Base-by-base conservation (phyloP, 1,140 invertebrate genomes). In the Hydropsyche tenuis region DNA sequence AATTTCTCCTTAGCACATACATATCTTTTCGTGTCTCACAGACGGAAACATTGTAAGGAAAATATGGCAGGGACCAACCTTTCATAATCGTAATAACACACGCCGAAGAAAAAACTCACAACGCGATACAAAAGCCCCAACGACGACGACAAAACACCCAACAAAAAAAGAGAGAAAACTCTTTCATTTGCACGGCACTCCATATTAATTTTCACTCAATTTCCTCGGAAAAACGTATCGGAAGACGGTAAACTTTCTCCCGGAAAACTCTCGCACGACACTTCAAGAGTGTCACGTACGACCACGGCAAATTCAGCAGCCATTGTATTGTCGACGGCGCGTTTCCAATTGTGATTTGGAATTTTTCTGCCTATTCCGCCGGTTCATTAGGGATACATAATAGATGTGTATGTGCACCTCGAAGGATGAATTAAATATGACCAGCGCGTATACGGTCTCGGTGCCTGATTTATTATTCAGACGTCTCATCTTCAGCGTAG, bases 381-480 rank as follows among this genome's bases (percentile, higher is more conserved):
- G 11, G 23, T 25, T 62, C 56, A 62, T 62, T 22, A 22, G 20
- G 20, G 23, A 6, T 62, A 22, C 23, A 62, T 62, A 62, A 14
- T 16, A 62, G 1, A 12, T 25, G 56, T 62, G 20, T 62, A 23
- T 5, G 56, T 23, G 56, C n/a, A 62, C n/a, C 6, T 20, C 56
- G 7, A 16, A 14, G 43, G 6, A 37, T 68, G 65, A 68, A 68
- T 68, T 68, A 68, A 48, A 68, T 68, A 68, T 68, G 65, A 22
- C 65, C 11, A n/a, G 23, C 43, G 18, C 42, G 42, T 30, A 14
- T n/a, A 46, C 14, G 23, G n/a, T 20, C 25, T n/a, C 30, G 43
- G 45, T n/a, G 16, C 14, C 65, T 48, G 43, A 68, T 68, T 68
- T 68, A 68, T 68, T 68, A 68, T 68, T 68, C 65, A 68, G n/a